Evolutionary conservation across 2,113 vertebrate species (phyloP).

Genomic region (Arenaria interpres): DNA sequence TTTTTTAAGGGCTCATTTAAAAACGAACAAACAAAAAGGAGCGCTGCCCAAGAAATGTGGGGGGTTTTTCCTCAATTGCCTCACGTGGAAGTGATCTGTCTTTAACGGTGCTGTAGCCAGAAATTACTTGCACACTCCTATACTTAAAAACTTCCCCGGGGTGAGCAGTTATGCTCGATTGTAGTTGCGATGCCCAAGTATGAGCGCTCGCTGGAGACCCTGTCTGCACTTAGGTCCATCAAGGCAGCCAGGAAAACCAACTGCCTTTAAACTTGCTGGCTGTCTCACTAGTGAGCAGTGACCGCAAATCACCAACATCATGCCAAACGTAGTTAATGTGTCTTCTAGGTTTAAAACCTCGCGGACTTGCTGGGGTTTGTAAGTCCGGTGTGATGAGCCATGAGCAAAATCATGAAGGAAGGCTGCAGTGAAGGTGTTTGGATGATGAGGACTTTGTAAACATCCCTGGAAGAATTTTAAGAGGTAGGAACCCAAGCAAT

Average conservation of each 20-base stretch:
- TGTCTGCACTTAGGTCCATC: rapidly evolving
- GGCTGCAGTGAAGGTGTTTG: neutral
- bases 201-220: too few relatives aligned
- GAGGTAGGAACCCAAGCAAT: neutral
- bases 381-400: neutral
- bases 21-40: neutral
- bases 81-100: neutral
- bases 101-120: neutral
- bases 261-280: neutral
- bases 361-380: neutral
- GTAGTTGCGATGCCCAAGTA: neutral
- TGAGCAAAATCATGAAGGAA: neutral
- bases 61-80: neutral
- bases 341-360: neutral
- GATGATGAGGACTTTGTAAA: neutral
- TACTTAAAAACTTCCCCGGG: neutral
- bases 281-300: neutral
- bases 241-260: neutral
- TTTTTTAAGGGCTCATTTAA: neutral
- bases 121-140: neutral
- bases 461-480: neutral
- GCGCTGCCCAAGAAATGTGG: rapidly evolving
- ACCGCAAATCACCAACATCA: rapidly evolving
- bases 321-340: neutral
- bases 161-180: neutral